Evolutionary conservation across 2,113 vertebrate genomes (phyloP).

Genomic region (Lanius ludovicianus): DNA sequence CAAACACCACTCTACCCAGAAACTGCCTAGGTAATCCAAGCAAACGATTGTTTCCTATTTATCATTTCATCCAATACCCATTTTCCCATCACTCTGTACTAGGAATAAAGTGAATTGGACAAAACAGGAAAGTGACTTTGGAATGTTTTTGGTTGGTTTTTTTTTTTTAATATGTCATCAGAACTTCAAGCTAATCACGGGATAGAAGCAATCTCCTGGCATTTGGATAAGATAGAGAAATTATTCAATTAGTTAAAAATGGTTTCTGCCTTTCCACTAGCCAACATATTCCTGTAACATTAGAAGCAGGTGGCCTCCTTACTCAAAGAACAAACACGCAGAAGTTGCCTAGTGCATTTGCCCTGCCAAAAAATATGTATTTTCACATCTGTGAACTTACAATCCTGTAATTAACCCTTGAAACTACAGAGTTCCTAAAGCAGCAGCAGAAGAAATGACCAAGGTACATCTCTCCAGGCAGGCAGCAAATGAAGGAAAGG

Average conservation of each 20-base stretch:
- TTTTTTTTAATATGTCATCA: background rate
- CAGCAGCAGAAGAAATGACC: background rate
- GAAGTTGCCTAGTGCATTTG: constrained; percentile 45
- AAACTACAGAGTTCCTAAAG: background rate
- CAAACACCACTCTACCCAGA: background rate
- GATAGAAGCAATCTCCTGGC: background rate
- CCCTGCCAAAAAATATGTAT: constrained; percentile 43
- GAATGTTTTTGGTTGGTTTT: background rate
- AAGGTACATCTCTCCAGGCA: background rate
- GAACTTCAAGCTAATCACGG: constrained; percentile 17
- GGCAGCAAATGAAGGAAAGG: background rate
- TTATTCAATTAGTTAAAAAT: constrained; percentile 52
- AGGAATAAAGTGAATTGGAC: background rate
- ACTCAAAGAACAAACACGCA: constrained; percentile 38
- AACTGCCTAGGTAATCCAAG: background rate
- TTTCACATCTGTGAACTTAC: constrained; percentile 8
- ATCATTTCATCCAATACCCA: background rate
- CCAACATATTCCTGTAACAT: constrained; percentile 52
- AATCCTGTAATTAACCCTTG: constrained; percentile 18
- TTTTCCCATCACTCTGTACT: background rate
- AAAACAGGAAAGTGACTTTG: constrained; percentile 11
- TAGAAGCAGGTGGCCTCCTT: constrained; percentile 65
- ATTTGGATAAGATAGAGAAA: constrained; percentile 33
- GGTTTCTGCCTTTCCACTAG: constrained; percentile 48
- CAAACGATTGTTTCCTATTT: background rate